Conservation (phyloP, 2,113 vertebrate genomes). For the Paradoxurus hermaphroditus region DNA sequence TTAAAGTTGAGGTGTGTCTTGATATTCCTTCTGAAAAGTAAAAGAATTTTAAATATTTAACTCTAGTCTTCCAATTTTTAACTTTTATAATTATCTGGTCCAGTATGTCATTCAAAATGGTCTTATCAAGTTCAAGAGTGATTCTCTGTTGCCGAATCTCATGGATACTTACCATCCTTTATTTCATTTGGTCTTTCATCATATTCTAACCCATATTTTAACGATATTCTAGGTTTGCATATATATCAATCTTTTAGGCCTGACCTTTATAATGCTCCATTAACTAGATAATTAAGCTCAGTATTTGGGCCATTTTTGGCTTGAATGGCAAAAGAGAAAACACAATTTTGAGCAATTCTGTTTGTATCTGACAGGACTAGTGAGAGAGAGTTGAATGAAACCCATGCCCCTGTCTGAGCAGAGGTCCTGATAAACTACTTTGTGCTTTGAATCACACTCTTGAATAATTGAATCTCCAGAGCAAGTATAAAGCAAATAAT, state of each 20-base stretch:
- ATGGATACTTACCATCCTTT: background rate
- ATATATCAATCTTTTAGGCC: background rate
- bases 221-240: background rate
- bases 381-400: background rate
- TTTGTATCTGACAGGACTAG: background rate
- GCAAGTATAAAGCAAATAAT: background rate
- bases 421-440: background rate
- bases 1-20: background rate
- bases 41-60: background rate
- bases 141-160: background rate
- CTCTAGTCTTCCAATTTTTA: background rate
- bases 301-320: background rate
- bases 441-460: background rate
- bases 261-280: background rate
- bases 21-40: background rate
- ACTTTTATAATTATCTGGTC: background rate
- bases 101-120: background rate
- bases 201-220: background rate
- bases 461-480: background rate
- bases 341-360: background rate
- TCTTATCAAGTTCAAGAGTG: background rate
- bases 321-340: background rate
- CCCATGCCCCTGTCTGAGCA: background rate
- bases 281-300: background rate
- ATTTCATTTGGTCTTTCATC: background rate